Base-by-base conservation (phyloP, 2,797 vertebrate genomes). In the Eutrigla gurnardus region DNA sequence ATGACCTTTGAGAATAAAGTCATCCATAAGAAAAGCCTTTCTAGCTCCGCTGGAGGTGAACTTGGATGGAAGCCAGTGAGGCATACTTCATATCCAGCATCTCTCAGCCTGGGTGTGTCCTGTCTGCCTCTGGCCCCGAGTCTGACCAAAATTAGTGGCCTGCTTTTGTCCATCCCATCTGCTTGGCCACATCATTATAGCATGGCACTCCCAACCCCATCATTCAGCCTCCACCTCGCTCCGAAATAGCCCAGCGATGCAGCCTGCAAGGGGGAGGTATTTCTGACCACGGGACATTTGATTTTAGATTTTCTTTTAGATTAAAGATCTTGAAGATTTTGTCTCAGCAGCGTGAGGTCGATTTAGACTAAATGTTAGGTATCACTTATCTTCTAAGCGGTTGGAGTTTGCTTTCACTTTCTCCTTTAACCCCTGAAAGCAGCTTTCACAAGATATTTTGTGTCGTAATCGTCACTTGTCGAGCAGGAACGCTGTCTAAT, bases 71-170 rank as follows among this genome's bases (percentile, higher is more conserved):
- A 64, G 59, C 8, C 18, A 49, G 25, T 5, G 57, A 59, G 13
- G 64, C 76, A 55, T 75, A 78, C 54, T 84, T 71, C 65, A 59
- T 33, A 69, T 73, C 63, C 60, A 80, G 80, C 78, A 70, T 88
- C 66, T 85, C 66, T 82, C 79, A 15, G 75, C 81, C 59, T 86
- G 94, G 94, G 94, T 90, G 94, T 94, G 94, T 85, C 94, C 57
- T 40, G 75, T 86, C 86, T 91, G 84, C 80, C n/a, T 83, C 76
- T 88, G 88, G 84, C 86, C 75, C 36, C 6, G 75, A 80, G 61
- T 82, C 84, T 91, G 89, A 95, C 94, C 94, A 94, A 93, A 95
- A 95, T 94, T 90, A 93, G 76, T 92, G 92, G 90, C 86, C 87
- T 93, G 84, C 89, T 91, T 92, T 90, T 86, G 93, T 92, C 87